Base-by-base conservation (phyloP, 1,140 invertebrate species). In the Zaprionus nigranus region DNA sequence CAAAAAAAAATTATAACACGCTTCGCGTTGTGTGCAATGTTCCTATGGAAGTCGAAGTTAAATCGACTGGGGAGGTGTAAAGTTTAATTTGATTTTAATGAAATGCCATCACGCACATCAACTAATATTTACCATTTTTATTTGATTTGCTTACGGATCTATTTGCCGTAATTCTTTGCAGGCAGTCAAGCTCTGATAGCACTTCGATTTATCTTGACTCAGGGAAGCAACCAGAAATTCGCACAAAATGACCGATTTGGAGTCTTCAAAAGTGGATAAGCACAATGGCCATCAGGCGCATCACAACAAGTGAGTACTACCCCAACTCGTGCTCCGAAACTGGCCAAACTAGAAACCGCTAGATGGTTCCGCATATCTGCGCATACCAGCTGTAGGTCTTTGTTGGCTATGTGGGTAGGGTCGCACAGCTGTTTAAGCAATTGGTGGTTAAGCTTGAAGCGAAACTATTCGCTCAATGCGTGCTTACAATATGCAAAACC, bases 61-160 rank as follows among this genome's bases (percentile, higher is more conserved):
- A 15, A 15, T n/a, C 5, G 58, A 43, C 20, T 28, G 26, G n/a
- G 36, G 40, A 64, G 68, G 28, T 70, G 53, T 67, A 51, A 40
- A 58, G 53, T 74, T 58, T 74, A 85, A 79, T 90, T 64, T 68
- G 63, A 62, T 78, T 85, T 90, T 90, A 88, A 87, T 87, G 78
- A 88, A 79, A 72, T 67, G 57, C 54, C 61, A 64, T 51, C 85
- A 87, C 78, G 84, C 84, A 90, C 38, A 73, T 49, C 26, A 43
- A 36, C 38, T 30, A 28, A 20, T 54, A 60, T 66, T 77, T 65
- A 60, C 6, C 78, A 70, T 74, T 81, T n/a, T 62, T 51, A 65
- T 83, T 79, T 46, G 28, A 36, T 57, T 73, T 53, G 43, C 36
- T 59, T 43, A 54, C 36, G 36, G 13, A 5, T 57, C 17, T 30